phyloP scores from a whole-genome alignment of 1,140 invertebrate species.

The Solenopsis fugax region DNA sequence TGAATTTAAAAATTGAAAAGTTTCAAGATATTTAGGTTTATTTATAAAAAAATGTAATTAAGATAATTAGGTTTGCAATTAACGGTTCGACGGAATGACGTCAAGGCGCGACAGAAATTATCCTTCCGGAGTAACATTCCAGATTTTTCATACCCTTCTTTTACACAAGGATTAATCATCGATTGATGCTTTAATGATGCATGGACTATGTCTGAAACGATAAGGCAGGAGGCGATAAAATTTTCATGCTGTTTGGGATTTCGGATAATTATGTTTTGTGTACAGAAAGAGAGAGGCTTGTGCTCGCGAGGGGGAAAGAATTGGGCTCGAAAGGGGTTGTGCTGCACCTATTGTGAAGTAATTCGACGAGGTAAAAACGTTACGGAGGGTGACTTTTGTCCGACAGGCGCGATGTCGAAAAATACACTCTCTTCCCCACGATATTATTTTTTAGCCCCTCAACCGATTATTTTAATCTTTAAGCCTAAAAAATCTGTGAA shows the following conservation, averaged over 20 bases:
- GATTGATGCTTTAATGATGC: slow-evolving; percentile 54
- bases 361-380: slow-evolving; percentile 78
- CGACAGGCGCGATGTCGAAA: slow-evolving; percentile 35
- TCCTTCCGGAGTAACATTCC: neutral
- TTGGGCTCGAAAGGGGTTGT: slow-evolving; percentile 71
- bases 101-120: neutral
- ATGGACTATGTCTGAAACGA: slow-evolving; percentile 22
- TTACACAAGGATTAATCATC: slow-evolving; percentile 47
- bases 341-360: slow-evolving; percentile 79
- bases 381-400: slow-evolving; percentile 68
- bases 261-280: slow-evolving; percentile 83
- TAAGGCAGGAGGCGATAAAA: slow-evolving; percentile 73
- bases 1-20: neutral
- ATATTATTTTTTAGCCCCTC: neutral
- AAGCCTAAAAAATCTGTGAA: neutral
- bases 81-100: neutral
- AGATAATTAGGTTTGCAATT: neutral
- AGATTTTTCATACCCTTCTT: slow-evolving; percentile 27
- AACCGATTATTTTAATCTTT: neutral
- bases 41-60: neutral
- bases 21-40: neutral
- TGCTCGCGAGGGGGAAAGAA: slow-evolving; percentile 16
- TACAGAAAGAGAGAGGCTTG: slow-evolving; percentile 55
- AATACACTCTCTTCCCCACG: slow-evolving; percentile 34
- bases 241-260: slow-evolving; percentile 84